Conservation (phyloP, 2,797 vertebrate genomes). For the Notoglanidium macrostoma region DNA sequence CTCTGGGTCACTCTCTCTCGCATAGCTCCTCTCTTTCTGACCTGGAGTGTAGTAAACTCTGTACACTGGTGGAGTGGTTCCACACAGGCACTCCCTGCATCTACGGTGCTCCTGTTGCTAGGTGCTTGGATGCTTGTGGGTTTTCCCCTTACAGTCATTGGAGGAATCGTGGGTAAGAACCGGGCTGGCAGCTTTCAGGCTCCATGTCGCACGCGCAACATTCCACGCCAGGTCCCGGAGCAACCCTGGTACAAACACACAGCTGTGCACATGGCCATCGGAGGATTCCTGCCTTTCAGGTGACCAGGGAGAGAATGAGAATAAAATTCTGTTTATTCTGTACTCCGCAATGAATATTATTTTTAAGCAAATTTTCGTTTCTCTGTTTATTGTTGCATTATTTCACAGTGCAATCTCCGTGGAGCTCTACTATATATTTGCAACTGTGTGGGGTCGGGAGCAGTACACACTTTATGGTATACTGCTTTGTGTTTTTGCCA, state of each 20-base stretch:
- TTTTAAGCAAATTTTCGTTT: not conserved
- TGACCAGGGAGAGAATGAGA: slow-evolving; percentile 60
- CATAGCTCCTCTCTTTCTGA: slow-evolving; percentile 89
- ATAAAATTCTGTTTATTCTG: not conserved
- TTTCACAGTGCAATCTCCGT: slow-evolving; percentile 88
- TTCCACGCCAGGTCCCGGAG: slow-evolving; percentile 84
- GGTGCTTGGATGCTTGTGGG: slow-evolving; percentile 91
- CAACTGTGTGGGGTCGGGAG: slow-evolving; percentile 93
- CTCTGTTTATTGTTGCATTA: slow-evolving; percentile 3
- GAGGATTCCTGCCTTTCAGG: slow-evolving; percentile 95
- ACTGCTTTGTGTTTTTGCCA: slow-evolving; percentile 91
- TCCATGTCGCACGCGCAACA: slow-evolving; percentile 90
- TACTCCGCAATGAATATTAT: not conserved
- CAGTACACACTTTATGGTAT: slow-evolving; percentile 93
- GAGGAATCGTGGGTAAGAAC: slow-evolving; percentile 92
- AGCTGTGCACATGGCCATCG: slow-evolving; percentile 89
- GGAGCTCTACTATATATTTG: slow-evolving; percentile 95
- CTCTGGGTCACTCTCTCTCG: not conserved
- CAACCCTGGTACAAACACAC: slow-evolving; percentile 93
- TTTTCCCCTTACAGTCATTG: slow-evolving; percentile 91
- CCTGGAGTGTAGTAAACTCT: slow-evolving; percentile 91
- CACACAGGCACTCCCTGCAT: slow-evolving; percentile 88
- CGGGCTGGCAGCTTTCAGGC: slow-evolving; percentile 84
- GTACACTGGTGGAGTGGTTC: slow-evolving; percentile 93
- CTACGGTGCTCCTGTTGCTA: slow-evolving; percentile 88